Conservation (phyloP, 1,140 invertebrate species). For the Proales similis region DNA sequence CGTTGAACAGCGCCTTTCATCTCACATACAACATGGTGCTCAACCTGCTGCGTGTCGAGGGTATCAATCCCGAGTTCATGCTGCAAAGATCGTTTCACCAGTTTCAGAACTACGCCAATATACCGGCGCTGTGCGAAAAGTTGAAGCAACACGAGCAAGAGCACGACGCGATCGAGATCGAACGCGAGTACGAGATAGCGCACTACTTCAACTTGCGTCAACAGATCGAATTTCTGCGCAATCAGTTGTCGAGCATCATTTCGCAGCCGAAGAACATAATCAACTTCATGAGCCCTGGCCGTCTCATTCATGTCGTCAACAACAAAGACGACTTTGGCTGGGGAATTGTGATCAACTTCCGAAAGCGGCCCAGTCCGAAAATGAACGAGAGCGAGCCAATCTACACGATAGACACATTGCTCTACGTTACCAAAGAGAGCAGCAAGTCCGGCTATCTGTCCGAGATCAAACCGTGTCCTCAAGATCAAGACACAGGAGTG, state of each 20-base stretch:
- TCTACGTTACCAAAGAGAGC: conserved; percentile 65
- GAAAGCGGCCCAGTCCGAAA: conserved; percentile 61
- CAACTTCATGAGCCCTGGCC: conserved; percentile 85
- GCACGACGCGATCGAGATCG: conserved; percentile 48
- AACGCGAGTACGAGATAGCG: conserved; percentile 67
- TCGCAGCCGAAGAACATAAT: conserved; percentile 78
- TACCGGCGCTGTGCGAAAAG: conserved; percentile 77
- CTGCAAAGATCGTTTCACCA: conserved; percentile 95
- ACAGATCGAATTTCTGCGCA: conserved; percentile 67
- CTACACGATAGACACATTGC: conserved; percentile 72
- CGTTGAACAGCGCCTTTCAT: conserved; percentile 96
- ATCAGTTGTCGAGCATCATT: conserved; percentile 69
- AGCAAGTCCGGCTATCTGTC: conserved; percentile 48
- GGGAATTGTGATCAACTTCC: conserved; percentile 88
- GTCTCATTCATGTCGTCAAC: conserved; percentile 65
- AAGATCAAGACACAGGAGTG: conserved; percentile 65
- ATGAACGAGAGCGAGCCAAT: conserved; percentile 44
- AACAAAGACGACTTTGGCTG: conserved; percentile 70
- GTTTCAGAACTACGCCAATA: conserved; percentile 92
- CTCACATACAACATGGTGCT: conserved; percentile 99
- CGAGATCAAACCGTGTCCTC: conserved; percentile 45
- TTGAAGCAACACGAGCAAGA: conserved; percentile 63
- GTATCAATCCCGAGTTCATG: conserved; percentile 99
- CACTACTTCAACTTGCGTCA: conserved; percentile 75
- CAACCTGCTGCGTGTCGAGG: conserved; percentile 88